Percentiles rank a stretch among this genome's conserved stretches.
These are phyloP conservation scores for Microcebus jonahi DNA, from an alignment of 2,113 vertebrate species.

Conservation along the genomic window DNA sequence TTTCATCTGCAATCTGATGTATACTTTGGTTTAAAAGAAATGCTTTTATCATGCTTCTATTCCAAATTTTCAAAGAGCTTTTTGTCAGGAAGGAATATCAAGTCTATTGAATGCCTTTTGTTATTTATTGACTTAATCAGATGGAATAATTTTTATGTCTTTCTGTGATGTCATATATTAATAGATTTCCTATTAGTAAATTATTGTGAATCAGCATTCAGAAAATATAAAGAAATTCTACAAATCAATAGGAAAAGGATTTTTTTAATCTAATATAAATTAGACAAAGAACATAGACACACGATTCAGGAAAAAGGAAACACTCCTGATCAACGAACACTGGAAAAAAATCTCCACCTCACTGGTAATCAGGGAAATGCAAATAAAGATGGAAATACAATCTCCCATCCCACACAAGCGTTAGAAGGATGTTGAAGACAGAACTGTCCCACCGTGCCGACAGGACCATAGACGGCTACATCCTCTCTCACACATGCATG, in stretches of 20 bases:
- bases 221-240: slow-evolving; percentile 34
- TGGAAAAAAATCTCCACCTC: background rate
- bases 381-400: slow-evolving; percentile 32
- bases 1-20: background rate
- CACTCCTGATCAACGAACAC: background rate
- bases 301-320: background rate
- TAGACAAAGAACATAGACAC: slow-evolving; percentile 1
- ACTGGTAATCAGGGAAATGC: background rate
- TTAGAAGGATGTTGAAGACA: background rate
- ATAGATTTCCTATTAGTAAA: slow-evolving; percentile 38
- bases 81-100: background rate
- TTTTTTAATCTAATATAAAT: slow-evolving; percentile 21
- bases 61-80: background rate
- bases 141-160: background rate
- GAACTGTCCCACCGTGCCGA: background rate
- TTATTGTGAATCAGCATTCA: background rate
- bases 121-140: background rate
- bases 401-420: background rate
- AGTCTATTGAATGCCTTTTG: background rate
- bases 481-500: background rate
- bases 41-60: background rate
- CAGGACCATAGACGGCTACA: background rate
- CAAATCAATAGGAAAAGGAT: background rate
- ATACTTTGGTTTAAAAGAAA: background rate
- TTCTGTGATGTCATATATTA: background rate